Evolutionary conservation across 2,113 vertebrate species (phyloP).

Genomic region (Onychostruthus taczanowskii): DNA sequence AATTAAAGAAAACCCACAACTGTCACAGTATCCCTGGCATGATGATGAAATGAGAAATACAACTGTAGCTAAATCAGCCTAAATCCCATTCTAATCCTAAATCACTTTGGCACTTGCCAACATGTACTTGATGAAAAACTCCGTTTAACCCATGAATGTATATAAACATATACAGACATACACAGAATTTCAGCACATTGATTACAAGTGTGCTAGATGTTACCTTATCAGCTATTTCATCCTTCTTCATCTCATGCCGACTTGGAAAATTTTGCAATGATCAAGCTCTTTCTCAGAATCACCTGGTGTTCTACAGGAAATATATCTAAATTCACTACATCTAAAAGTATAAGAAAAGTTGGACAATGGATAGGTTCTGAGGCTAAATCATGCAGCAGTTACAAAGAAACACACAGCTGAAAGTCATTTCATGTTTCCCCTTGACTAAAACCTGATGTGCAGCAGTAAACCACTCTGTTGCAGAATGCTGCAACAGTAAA

Average conservation of each 20-base stretch:
- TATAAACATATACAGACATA: neutral
- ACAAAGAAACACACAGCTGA: neutral
- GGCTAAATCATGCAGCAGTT: neutral
- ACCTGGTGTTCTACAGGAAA: neutral
- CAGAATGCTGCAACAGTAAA: neutral
- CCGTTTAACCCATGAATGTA: slow-evolving; percentile 9
- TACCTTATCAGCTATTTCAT: neutral
- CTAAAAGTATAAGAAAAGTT: neutral
- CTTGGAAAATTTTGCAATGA: neutral
- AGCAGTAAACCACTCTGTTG: neutral
- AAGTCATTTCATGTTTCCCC: neutral
- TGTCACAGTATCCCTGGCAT: slow-evolving; percentile 38
- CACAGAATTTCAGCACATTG: neutral
- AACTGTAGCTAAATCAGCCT: neutral
- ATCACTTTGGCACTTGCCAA: neutral
- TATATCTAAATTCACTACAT: neutral
- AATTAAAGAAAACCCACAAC: slow-evolving; percentile 54
- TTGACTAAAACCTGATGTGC: neutral
- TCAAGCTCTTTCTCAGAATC: neutral
- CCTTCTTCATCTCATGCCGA: neutral
- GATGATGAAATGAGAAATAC: slow-evolving; percentile 26
- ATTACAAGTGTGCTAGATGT: neutral
- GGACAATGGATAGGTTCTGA: neutral
- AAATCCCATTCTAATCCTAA: neutral
- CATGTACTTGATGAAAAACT: neutral